Evolutionary conservation across 2,888 invertebrate genomes (phyloP).

Genomic region (Heterodera filipjevi): DNA sequence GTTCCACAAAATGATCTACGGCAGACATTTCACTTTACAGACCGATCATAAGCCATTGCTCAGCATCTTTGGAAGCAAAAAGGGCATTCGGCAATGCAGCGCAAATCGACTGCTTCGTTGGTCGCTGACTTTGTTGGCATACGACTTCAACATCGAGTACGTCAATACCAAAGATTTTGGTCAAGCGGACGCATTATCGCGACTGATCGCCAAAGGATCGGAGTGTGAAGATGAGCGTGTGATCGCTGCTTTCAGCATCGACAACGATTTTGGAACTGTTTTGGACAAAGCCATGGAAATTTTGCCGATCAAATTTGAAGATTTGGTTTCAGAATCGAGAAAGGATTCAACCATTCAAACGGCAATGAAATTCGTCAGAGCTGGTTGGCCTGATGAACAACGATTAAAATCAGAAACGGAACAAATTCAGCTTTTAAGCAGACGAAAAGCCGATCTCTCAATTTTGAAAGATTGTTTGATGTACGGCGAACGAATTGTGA

Average conservation of each 20-base stretch:
- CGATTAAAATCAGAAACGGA: neutral
- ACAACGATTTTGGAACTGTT: neutral
- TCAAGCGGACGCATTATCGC: constrained; percentile 64
- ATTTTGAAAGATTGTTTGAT: constrained; percentile 9
- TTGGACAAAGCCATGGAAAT: neutral
- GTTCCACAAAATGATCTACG: constrained; percentile 67
- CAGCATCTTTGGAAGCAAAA: constrained; percentile 44
- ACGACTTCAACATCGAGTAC: constrained; percentile 63
- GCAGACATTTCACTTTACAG: constrained; percentile 64
- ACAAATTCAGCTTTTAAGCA: neutral
- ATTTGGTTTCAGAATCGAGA: neutral
- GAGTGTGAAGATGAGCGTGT: constrained; percentile 5
- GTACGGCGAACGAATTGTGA: constrained; percentile 48
- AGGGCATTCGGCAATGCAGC: constrained; percentile 52
- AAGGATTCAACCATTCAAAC: neutral
- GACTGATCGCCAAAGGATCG: constrained; percentile 41
- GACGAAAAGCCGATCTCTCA: neutral
- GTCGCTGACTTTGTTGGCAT: constrained; percentile 60
- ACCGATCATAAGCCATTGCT: constrained; percentile 64
- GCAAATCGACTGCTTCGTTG: constrained; percentile 58
- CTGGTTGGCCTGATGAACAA: neutral
- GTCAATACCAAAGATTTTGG: constrained; percentile 54
- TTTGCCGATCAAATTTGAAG: neutral
- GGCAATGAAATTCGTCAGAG: neutral
- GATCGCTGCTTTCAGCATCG: neutral